Evolutionary conservation across 2,797 vertebrate genomes (phyloP).

Genomic region (Melopsittacus undulatus): DNA sequence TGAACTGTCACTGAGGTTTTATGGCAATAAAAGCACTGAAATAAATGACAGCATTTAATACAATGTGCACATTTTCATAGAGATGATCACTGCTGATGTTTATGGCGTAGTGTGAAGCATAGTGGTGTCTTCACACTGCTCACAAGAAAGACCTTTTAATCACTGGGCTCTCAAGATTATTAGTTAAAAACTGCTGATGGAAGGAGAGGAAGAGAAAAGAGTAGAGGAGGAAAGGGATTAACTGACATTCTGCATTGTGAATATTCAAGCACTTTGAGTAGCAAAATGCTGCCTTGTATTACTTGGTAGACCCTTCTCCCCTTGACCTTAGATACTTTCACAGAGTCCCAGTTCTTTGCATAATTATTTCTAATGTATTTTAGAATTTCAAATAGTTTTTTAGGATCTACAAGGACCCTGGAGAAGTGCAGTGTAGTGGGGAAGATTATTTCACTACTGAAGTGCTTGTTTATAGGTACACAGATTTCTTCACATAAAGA

Average conservation of each 20-base stretch:
- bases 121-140: neutral
- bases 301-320: neutral
- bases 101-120: neutral
- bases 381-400: neutral
- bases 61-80: neutral
- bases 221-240: neutral
- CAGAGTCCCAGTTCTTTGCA: neutral
- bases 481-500: neutral
- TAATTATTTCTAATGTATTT: neutral
- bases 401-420: neutral
- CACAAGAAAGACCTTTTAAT: constrained; percentile 3
- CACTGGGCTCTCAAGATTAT: neutral
- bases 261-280: neutral
- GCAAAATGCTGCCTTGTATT: neutral
- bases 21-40: constrained; percentile 46
- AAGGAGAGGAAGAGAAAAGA: neutral
- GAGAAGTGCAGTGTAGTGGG: neutral
- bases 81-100: neutral
- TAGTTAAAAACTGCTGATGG: neutral
- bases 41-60: constrained; percentile 46
- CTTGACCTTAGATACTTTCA: neutral
- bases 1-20: constrained; percentile 60
- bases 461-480: neutral
- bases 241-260: neutral
- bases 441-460: neutral